Base-by-base conservation (phyloP, 1,140 invertebrate genomes). In the Bombyx mandarina region DNA sequence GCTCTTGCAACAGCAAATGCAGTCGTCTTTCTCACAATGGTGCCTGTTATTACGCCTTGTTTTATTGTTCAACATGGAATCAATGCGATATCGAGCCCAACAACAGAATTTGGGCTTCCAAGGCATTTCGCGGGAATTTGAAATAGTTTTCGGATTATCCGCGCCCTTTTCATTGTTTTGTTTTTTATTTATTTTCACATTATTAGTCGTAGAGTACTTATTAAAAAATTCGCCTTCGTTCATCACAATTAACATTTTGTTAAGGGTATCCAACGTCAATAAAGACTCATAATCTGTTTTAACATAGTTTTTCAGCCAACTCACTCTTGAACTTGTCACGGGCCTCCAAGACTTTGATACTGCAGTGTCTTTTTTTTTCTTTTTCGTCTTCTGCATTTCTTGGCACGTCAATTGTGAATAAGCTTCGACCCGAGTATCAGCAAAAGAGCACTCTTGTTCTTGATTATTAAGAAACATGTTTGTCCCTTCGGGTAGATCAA, bases 241-340 rank as follows among this genome's bases (percentile, higher is more conserved):
- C 45, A 67, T 45, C 43, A 67, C 8, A 56, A 46, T 26, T 44
- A 72, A 58, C 67, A 75, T 72, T 66, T 71, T 71, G 43, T 68
- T 58, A 10, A 75, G 54, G 3, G 69, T 65, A 45, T 74, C 69
- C 8, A 60, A 6, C 2, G 71, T 68, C 22, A 74, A 50, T 8
- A 73, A 55, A 10, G 56, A 45, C 10, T 66, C 63, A 1, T 62
- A 53, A 3, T 43, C 26, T 35, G 26, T 35, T 35, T 35, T 35
- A 35, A 35, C 4, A 5, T 35, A 3, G 26, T 5, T 35, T 35
- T 35, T 35, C 26, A 35, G 26, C 26, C 26, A 35, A 35, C 26
- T 5, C 26, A 35, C 26, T 35, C 26, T 35, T 35, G 26, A 35
- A 3, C 26, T 35, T 35, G 26, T 35, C 26, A 35, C 26, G 26